Evolutionary conservation across 2,797 vertebrate genomes (phyloP), one percentile per base, ranked within the genome.

Genomic region (Sebastes kiyomatsui): DNA sequence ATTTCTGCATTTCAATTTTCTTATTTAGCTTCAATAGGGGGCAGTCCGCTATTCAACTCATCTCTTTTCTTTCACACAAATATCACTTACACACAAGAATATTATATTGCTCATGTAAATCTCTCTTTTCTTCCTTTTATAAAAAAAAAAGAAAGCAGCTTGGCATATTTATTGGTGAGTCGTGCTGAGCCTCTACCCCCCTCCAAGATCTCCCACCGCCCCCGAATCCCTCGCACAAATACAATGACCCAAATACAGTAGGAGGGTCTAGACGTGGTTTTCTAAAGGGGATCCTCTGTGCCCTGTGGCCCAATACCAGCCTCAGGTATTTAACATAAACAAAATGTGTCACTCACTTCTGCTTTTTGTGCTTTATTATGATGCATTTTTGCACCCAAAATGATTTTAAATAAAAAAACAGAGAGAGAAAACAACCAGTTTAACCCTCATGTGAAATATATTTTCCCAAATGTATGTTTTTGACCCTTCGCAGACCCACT

Each of bases 121-220:
- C 85, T 94, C 56, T 76, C 74, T 86, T 91, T 91, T 87, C 87
- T 92, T 87, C 81, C 67, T 79, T 87, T 87, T 10, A 68, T 22
- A 67, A 80, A 88, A 68, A 81, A 30, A 11, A 49, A 73, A 72
- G 33, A 92, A 90, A 93, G 91, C 87, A 84, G 93, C 92, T 93
- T 93, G 93, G 92, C 90, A 86, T 93, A 90, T 93, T 93, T 94
- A 92, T 91, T 90, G 90, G 84, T 78, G 87, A 81, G 88, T 89
- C 75, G 78, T 78, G 70, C 87, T 90, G 82, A 90, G 88, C 87
- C 78, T 56, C 73, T 62, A 46, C 71, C 79, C 78, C 67, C 78
- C 18, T 42, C 52, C 28, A 20, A 79, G 71, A 76, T 60, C 80
- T 81, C 82, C 83, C 75, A 61, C 66, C 69, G 7, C 82, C 77